Percentiles rank a stretch among this genome's conserved stretches.
These are phyloP conservation scores for Enoplosus armatus DNA, from an alignment of 2,797 vertebrate genomes.

Conservation along the genomic window DNA sequence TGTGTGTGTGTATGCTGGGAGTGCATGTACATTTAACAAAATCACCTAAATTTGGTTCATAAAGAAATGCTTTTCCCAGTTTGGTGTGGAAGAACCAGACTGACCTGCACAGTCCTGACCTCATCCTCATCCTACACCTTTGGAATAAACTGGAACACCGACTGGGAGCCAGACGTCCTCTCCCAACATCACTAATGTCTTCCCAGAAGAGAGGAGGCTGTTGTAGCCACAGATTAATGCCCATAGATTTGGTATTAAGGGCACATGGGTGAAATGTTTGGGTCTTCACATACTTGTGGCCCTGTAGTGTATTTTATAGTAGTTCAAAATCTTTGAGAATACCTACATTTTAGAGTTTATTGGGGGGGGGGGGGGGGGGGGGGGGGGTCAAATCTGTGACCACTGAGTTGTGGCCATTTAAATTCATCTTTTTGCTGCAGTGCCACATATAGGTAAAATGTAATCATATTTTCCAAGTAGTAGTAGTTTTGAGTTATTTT, in stretches of 20 bases:
- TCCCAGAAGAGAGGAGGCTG: too few relatives aligned
- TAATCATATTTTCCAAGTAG: background rate
- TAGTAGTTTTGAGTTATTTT: background rate
- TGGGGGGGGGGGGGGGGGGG: too few relatives aligned
- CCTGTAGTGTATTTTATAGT: too few relatives aligned
- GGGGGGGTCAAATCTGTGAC: background rate
- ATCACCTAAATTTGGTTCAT: too few relatives aligned
- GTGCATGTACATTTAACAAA: conserved; percentile 25
- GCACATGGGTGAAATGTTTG: background rate
- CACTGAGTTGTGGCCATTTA: background rate
- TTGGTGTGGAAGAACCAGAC: too few relatives aligned
- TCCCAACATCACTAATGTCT: too few relatives aligned
- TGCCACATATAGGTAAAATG: background rate
- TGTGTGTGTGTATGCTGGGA: conserved; percentile 1
- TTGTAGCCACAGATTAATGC: too few relatives aligned
- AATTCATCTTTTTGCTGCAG: background rate
- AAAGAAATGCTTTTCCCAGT: background rate
- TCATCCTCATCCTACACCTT: too few relatives aligned
- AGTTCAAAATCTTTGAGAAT: background rate
- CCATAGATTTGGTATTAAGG: too few relatives aligned
- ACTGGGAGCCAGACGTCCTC: too few relatives aligned
- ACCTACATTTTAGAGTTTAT: background rate
- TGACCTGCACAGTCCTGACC: too few relatives aligned
- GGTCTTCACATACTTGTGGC: background rate
- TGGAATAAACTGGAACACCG: too few relatives aligned